A percentile compares a stretch with the other conserved stretches of the same genome.
Evolutionary conservation across 2,797 vertebrate species (phyloP).

Genomic region (Epinephelus coioides): DNA sequence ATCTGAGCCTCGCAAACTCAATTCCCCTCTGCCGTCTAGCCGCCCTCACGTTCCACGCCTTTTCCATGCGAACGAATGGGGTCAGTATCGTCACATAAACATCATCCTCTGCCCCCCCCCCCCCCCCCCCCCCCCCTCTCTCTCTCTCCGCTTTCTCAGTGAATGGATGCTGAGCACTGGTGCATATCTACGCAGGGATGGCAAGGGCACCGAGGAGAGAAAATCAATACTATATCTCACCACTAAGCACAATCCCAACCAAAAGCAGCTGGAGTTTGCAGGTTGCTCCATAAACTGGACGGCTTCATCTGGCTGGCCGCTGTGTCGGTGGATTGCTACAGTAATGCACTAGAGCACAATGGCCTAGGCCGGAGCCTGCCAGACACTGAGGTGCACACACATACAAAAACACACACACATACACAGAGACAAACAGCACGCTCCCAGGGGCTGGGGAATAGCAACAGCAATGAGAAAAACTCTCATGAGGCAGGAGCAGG

Average conservation of each 20-base stretch:
- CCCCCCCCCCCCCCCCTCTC: not conserved
- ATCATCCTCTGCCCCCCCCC: constrained; percentile 64
- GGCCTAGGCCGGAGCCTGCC: constrained; percentile 68
- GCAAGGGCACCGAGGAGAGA: constrained; percentile 84
- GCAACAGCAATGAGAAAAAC: constrained; percentile 76
- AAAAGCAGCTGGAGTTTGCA: constrained; percentile 88
- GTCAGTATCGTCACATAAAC: constrained; percentile 86
- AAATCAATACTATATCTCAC: constrained; percentile 89
- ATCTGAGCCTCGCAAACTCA: constrained; percentile 72
- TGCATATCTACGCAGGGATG: constrained; percentile 83
- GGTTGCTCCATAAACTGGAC: constrained; percentile 87
- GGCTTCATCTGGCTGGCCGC: constrained; percentile 85
- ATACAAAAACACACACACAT: constrained; percentile 39
- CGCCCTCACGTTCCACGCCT: constrained; percentile 59
- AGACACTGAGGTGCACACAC: constrained; percentile 63
- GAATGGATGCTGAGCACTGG: constrained; percentile 82
- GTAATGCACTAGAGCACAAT: constrained; percentile 80
- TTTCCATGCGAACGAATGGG: constrained; percentile 83
- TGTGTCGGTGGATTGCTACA: constrained; percentile 79
- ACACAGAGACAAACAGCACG: constrained; percentile 63
- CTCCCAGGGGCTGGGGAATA: constrained; percentile 73
- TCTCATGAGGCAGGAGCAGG: constrained; percentile 72
- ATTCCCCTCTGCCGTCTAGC: constrained; percentile 69
- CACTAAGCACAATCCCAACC: constrained; percentile 88
- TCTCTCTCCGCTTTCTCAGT: constrained; percentile 53